Evolutionary conservation across 2,888 invertebrate genomes (phyloP).

Genomic region (Caenorhabditis auriculariae): DNA sequence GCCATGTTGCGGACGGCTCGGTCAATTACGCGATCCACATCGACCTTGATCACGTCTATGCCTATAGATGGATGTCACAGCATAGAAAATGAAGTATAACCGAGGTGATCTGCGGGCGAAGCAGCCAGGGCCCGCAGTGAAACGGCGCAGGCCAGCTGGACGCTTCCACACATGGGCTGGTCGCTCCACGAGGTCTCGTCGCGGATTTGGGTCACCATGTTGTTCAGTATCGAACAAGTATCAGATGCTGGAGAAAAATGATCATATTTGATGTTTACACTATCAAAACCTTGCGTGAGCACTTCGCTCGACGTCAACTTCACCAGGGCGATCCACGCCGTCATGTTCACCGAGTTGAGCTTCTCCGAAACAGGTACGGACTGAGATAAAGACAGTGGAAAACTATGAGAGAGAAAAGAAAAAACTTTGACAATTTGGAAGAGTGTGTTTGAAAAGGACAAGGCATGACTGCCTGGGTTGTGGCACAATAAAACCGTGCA

Average conservation of each 20-base stretch:
- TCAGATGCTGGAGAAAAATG: constrained; percentile 19
- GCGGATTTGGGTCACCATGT: constrained; percentile 33
- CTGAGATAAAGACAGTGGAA: background rate
- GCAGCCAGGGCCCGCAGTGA: constrained; percentile 27
- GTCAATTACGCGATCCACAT: constrained; percentile 36
- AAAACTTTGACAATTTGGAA: constrained; percentile 25
- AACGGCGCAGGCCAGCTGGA: constrained; percentile 35
- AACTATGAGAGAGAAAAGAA: background rate
- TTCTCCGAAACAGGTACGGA: constrained; percentile 28
- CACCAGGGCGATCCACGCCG: constrained; percentile 29
- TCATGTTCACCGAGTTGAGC: constrained; percentile 12
- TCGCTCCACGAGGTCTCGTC: constrained; percentile 38
- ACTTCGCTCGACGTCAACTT: constrained; percentile 32
- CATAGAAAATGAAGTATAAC: too few species aligned
- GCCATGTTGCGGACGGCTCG: constrained; percentile 34
- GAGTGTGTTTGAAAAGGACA: constrained; percentile 18
- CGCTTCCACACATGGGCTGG: constrained; percentile 38
- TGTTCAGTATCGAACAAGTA: constrained; percentile 18
- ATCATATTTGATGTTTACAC: background rate
- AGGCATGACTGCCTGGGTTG: constrained; percentile 11
- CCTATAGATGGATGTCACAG: constrained; percentile 4
- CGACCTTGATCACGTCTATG: constrained; percentile 34
- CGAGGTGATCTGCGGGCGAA: constrained; percentile 33
- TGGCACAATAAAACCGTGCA: constrained; percentile 25
- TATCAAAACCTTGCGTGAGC: constrained; percentile 24